Evolutionary conservation across 1,140 invertebrate species (phyloP), one percentile per base, ranked within the genome.

Genomic region (Drosophila bocki): DNA sequence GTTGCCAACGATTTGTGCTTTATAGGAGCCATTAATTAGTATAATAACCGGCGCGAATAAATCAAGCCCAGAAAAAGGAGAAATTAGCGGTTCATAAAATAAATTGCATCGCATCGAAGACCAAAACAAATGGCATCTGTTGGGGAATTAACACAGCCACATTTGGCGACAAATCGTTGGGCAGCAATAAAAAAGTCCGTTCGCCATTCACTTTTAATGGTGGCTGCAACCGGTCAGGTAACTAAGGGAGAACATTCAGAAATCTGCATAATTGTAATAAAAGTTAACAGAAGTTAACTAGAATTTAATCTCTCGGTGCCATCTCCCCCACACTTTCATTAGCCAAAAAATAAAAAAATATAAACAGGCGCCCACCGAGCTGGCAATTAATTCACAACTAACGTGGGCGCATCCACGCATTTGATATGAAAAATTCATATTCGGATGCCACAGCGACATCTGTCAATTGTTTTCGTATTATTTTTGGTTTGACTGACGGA

Each of bases 31-130:
- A 77, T 77, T 77, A 77, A 77, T 74, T 60, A 74, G 67, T 71
- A 64, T 64, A 72, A 72, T 42, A 75, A 64, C 53, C 50, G 80
- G 61, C 65, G 60, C 48, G 33, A 75, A 77, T 65, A 64, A 81
- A 60, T 74, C 67, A 62, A 47, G 50, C 41, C 22, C 53, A 71
- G 57, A 42, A 48, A 51, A 63, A 51, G 50, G 39, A 68, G 50
- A 79, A 76, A 87, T 87, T 86, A 87, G 70, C 75, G 68, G 70
- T 17, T 67, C 47, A 82, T 82, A 87, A 87, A 88, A 51, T 48
- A 45, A 58, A 60, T 29, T 61, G 44, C 51, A 47, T 8, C 42
- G 42, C 45, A 22, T 35, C 33, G 12, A 26, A 51, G 35, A 15
- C 32, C 33, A 11, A 41, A 79, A 39, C 26, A 74, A 82, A 75